These are phyloP conservation scores for Galeopsomyia nigrocyanea DNA, from an alignment of 2,888 invertebrate species.

Conservation along the genomic window DNA sequence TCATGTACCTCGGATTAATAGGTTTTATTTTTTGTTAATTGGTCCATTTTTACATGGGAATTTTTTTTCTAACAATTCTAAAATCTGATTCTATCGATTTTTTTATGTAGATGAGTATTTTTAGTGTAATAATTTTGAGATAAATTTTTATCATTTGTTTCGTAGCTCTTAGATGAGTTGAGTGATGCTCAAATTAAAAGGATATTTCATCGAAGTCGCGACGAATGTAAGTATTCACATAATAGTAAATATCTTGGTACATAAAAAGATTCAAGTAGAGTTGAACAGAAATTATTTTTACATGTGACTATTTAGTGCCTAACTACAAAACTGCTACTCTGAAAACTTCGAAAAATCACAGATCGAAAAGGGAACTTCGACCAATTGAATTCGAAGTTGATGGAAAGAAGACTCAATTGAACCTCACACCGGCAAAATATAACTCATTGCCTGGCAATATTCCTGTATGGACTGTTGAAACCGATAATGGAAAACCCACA, in stretches of 20 bases:
- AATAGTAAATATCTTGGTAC: background rate
- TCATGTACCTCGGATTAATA: no score
- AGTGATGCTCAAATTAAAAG: conserved; percentile 19
- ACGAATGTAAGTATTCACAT: background rate
- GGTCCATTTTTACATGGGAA: no score
- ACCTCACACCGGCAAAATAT: conserved; percentile 8
- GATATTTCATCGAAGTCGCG: conserved; percentile 19
- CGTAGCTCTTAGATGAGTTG: conserved; percentile 1
- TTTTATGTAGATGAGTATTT: no score
- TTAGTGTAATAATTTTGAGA: no score
- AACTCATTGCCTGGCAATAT: background rate
- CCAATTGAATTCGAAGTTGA: conserved; percentile 34
- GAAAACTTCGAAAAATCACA: background rate
- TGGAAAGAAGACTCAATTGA: conserved; percentile 22
- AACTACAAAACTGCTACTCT: conserved; percentile 7
- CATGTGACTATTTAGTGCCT: conserved; percentile 1
- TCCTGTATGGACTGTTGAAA: conserved; percentile 34
- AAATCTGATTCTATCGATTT: no score
- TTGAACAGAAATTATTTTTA: background rate
- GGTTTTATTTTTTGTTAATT: no score
- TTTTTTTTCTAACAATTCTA: no score
- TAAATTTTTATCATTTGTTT: background rate
- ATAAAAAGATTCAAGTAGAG: background rate
- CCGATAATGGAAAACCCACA: background rate
- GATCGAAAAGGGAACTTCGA: conserved; percentile 26